Evolutionary conservation across 1,140 invertebrate genomes (phyloP), one percentile per base, ranked within the genome.

Genomic region (Sycophila sp.): DNA sequence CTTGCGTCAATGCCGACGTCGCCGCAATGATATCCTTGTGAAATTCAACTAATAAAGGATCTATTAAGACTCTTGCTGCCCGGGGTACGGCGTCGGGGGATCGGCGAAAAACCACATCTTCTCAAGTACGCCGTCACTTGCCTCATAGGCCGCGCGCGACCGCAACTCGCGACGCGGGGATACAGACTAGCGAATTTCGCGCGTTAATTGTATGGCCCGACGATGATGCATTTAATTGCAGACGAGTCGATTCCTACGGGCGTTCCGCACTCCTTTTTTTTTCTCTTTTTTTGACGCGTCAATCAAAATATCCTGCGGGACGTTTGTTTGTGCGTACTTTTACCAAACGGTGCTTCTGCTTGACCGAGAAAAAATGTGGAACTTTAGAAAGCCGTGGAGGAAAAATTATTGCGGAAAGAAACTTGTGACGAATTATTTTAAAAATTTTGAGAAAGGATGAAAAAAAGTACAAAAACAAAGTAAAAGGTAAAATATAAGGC

Each of bases 91-190:
- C n/a, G n/a, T n/a, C n/a, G 1, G 15, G 47, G 45, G 13, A 66
- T 74, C 34, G 58, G 69, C 53, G 17, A 70, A 51, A 73, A 75
- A 76, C 77, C 78, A 64, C 78, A 79, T 30, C 64, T 42, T 74
- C 73, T 78, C 78, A 78, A 78, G 78, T 80, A 73, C 78, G 74
- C 15, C 24, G 15, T 0, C 40, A 75, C 62, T 80, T 78, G 71
- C 76, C 59, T 63, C 77, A 77, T 76, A 60, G 26, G 22, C 13
- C 28, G 40, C 17, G 19, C 11, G 0, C 28, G 51, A 59, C 72
- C 73, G 65, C 64, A 66, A 63, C n/a, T 49, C 24, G 53, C 34
- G n/a, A n/a, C 13, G 58, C 36, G 24, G 13, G 28, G 30, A 30
- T 65, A 65, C 56, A 75, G 49, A 64, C 51, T 67, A 32, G 47